A percentile compares a stretch with the other conserved stretches of the same genome.
These are phyloP conservation scores for Cyprinus carpio DNA, from an alignment of 2,113 vertebrate species.

Conservation along the genomic window DNA sequence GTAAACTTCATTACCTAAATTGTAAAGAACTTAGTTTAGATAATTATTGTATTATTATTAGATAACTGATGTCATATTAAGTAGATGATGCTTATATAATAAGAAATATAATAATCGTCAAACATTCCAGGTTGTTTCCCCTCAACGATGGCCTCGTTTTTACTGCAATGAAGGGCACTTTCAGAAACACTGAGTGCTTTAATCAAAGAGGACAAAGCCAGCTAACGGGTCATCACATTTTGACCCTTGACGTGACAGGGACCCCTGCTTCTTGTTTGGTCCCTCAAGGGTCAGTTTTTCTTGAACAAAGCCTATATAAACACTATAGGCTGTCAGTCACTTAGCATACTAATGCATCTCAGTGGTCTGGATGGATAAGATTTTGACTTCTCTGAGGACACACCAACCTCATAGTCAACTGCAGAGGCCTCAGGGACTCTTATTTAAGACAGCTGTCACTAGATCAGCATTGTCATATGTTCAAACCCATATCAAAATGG, in stretches of 20 bases:
- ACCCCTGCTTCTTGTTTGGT: conserved; percentile 46
- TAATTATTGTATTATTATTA: too few species aligned
- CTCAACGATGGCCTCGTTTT: background rate
- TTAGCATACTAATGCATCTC: conserved; percentile 53
- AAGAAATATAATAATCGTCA: background rate
- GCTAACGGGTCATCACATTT: conserved; percentile 35
- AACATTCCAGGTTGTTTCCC: background rate
- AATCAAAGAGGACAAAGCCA: conserved; percentile 52
- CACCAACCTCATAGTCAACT: conserved; percentile 29
- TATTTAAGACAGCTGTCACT: background rate
- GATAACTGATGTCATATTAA: too few species aligned
- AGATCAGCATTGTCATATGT: conserved; percentile 26
- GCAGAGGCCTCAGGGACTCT: conserved; percentile 10
- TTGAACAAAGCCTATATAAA: conserved; percentile 55
- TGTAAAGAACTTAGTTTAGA: background rate
- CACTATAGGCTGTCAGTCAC: conserved; percentile 52
- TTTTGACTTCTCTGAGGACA: conserved; percentile 25
- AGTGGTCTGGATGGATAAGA: background rate
- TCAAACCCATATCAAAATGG: conserved; percentile 22
- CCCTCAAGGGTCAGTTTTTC: conserved; percentile 52
- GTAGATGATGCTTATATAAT: too few species aligned
- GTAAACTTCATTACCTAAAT: background rate
- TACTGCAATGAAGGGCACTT: conserved; percentile 6
- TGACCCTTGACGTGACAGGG: conserved; percentile 46
- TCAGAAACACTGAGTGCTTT: conserved; percentile 53